Evolutionary conservation across 2,888 invertebrate species (phyloP), one percentile per base, ranked within the genome.

Genomic region (Eupithecia subumbrata): DNA sequence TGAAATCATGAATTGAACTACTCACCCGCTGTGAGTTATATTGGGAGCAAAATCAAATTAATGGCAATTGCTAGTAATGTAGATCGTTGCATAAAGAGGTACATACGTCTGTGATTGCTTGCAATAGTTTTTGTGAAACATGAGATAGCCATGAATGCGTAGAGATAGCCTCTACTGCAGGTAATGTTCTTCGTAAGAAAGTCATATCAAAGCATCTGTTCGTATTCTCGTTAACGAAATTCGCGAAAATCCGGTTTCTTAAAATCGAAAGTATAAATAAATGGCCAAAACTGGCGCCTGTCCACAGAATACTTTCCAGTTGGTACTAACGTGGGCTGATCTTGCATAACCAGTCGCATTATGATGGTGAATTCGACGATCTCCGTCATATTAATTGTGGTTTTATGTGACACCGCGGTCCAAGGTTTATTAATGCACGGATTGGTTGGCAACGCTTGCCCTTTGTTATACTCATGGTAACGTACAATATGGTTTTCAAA

Each of bases 1-100:
- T 73, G 74, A 90, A 91, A 92, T 90, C 89, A 92, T 91, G 87
- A 88, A 91, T 90, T 89, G 84, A 82, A 80, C 81, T 82, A 86
- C 69, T 84, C 86, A 82, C 86, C 88, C 85, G 86, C 85, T 86
- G 88, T 79, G 87, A 88, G 86, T 83, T 87, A 88, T 87, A 88
- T 87, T 82, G 83, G 85, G 85, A 86, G 85, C 74, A 76, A 77
- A 78, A 79, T 79, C 72, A 73, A 77, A 76, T 76, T 69, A 76
- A 75, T 78, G 68, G 74, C 76, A 73, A 79, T 70, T 68, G 68
- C 69, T 56, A 52, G 73, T 71, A 69, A 64, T 72, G 40, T 48
- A 69, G 66, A 71, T 63, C 72, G 69, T 70, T 74, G 72, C 45
- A 64, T 45, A 66, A 74, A 74, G 56, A 8, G 43, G 48, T 18